phyloP scores from a whole-genome alignment of 2,113 vertebrate genomes.

The Oncorhynchus gorbuscha region DNA sequence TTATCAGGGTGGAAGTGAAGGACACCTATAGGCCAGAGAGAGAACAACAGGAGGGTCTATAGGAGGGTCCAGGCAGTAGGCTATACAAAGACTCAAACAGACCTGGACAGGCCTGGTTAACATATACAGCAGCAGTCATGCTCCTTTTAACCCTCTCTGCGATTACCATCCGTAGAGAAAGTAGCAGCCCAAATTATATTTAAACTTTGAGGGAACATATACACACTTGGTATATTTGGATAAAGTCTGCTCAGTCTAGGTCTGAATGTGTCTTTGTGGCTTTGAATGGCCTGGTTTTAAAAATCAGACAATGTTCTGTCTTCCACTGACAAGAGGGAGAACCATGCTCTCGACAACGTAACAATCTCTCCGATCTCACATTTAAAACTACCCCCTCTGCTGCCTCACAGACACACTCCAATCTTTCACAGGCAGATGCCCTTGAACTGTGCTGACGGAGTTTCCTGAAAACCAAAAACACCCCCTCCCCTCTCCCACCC shows the following conservation, averaged over 20 bases:
- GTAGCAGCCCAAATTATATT: neutral
- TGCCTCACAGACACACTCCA: conserved; percentile 7
- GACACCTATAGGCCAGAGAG: conserved; percentile 46
- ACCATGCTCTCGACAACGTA: neutral
- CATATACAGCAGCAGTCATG: no score
- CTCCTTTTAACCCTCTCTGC: no score
- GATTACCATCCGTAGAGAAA: neutral
- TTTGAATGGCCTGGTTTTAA: neutral
- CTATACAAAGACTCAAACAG: conserved; percentile 18
- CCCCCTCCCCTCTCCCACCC: neutral
- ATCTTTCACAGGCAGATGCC: conserved; percentile 28
- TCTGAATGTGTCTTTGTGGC: no score
- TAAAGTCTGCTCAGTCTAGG: neutral
- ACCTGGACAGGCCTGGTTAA: no score
- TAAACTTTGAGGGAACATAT: neutral
- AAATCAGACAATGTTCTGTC: neutral
- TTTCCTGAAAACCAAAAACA: conserved; percentile 39
- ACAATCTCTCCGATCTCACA: neutral
- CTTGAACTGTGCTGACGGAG: conserved; percentile 54
- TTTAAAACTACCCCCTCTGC: neutral
- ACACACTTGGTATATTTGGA: neutral
- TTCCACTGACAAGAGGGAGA: neutral
- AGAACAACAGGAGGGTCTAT: neutral
- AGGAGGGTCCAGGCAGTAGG: neutral
- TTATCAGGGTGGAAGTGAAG: conserved; percentile 72